Evolutionary conservation across 2,113 vertebrate species (phyloP).

Genomic region (Salminus brasiliensis): DNA sequence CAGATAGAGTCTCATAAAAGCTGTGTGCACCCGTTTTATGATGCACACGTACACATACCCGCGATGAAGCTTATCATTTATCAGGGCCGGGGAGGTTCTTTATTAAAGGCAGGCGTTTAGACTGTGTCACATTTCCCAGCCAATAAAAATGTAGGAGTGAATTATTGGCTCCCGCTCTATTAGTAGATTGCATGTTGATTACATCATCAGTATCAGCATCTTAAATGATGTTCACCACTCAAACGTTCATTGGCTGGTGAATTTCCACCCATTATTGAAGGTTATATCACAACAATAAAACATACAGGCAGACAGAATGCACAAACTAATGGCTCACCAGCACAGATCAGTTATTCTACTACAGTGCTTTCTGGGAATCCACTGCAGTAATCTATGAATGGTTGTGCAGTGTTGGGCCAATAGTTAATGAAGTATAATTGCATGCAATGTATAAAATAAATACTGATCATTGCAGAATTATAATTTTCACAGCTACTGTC

Average conservation of each 20-base stretch:
- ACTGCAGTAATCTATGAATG: neutral
- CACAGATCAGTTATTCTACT: constrained; percentile 27
- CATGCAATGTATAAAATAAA: too few species aligned
- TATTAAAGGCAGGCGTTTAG: constrained; percentile 47
- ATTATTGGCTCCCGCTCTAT: constrained; percentile 53
- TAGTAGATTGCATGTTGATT: constrained; percentile 59
- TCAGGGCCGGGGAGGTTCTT: constrained; percentile 31
- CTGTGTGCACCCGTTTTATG: constrained; percentile 19
- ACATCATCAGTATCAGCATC: constrained; percentile 55
- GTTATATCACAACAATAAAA: constrained; percentile 49
- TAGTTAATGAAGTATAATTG: too few species aligned
- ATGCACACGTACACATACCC: neutral
- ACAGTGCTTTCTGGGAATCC: neutral
- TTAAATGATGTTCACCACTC: constrained; percentile 47
- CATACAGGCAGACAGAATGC: constrained; percentile 38
- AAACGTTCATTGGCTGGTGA: constrained; percentile 38
- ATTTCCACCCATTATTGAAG: constrained; percentile 50
- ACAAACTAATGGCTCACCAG: constrained; percentile 36
- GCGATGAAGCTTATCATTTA: constrained; percentile 30
- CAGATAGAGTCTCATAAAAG: constrained; percentile 11
- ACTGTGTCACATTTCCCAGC: constrained; percentile 38
- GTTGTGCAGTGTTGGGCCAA: neutral
- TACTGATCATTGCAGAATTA: too few species aligned
- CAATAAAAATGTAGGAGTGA: constrained; percentile 46
- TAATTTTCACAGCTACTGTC: too few species aligned